Base-by-base conservation (phyloP, 2,113 vertebrate species). In the Ia io region DNA sequence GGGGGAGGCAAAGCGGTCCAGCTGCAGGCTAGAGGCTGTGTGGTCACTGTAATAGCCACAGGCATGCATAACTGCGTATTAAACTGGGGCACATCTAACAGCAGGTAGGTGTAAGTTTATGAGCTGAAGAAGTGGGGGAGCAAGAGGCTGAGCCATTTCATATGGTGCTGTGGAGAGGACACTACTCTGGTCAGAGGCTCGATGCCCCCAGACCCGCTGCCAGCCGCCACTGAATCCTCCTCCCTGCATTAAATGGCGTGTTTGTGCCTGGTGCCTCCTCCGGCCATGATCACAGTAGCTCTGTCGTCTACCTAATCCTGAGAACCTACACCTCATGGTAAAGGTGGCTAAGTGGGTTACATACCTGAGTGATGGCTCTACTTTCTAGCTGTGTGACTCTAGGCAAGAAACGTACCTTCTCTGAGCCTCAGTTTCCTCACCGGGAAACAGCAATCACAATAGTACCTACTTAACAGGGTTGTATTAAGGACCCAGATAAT, bases 391-490 rank as follows among this genome's bases (percentile, higher is more conserved):
- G 2, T 76, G 47, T 59, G 65, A 88, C 9, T 23, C 18, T 11
- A 71, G 40, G 65, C 23, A 59, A 88, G 44, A 85, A 56, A 85
- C 23, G 6, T 79, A 49, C 18, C 17, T 77, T 93, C 42, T 88
- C 88, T 71, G 61, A 84, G 67, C 22, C 65, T 92, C n/a, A 1
- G 4, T 37, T 88, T 97, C 89, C 82, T 92, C 51, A 84, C 59
- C 23, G 20, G 59, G 91, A 87, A 94, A 63, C 11, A 53, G 25
- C 8, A 56, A 80, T 30, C 47, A 77, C 40, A 51, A 79, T 25
- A 56, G 18, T 35, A 47, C 47, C 70, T 87, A 40, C 40, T 49
- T 80, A 63, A n/a, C 23, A 86, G n/a, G 6, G 9, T 42, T 40
- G 40, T 17, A 20, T 20, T 13, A n/a, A 83, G 7, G 22, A 40